Evolutionary conservation across 2,888 invertebrate genomes (phyloP).

Genomic region (Sturmia bella): DNA sequence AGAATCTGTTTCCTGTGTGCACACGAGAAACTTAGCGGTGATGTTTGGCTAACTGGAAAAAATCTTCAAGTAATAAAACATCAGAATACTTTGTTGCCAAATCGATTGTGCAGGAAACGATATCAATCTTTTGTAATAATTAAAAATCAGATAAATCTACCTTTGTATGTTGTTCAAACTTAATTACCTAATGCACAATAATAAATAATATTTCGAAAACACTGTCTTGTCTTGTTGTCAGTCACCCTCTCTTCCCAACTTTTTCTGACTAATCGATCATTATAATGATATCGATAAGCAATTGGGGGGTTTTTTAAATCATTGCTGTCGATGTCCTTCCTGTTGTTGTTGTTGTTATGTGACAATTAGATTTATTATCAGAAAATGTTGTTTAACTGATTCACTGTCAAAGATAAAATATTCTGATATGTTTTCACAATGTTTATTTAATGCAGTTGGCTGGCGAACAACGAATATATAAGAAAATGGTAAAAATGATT

Average conservation of each 20-base stretch:
- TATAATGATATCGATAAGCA: slow-evolving; percentile 51
- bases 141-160: slow-evolving; percentile 43
- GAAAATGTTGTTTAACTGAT: slow-evolving; percentile 75
- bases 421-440: slow-evolving; percentile 54
- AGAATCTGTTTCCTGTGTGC: too few relatives aligned
- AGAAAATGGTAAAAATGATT: slow-evolving; percentile 44
- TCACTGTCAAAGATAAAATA: slow-evolving; percentile 72
- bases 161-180: slow-evolving; percentile 19
- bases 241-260: slow-evolving; percentile 17
- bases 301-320: slow-evolving; percentile 39
- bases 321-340: slow-evolving; percentile 9
- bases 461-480: neutral
- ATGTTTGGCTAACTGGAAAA: slow-evolving; percentile 13
- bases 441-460: slow-evolving; percentile 41
- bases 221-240: slow-evolving; percentile 8
- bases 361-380: slow-evolving; percentile 82
- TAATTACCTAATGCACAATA: slow-evolving; percentile 42
- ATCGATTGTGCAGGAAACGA: slow-evolving; percentile 15
- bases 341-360: slow-evolving; percentile 73
- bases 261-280: slow-evolving; percentile 53
- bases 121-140: slow-evolving; percentile 49
- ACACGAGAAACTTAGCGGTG: too few relatives aligned
- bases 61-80: slow-evolving; percentile 23
- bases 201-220: slow-evolving; percentile 46
- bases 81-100: slow-evolving; percentile 23